Evolutionary conservation across 1,140 invertebrate genomes (phyloP).

Genomic region (Lepidurus couesii): DNA sequence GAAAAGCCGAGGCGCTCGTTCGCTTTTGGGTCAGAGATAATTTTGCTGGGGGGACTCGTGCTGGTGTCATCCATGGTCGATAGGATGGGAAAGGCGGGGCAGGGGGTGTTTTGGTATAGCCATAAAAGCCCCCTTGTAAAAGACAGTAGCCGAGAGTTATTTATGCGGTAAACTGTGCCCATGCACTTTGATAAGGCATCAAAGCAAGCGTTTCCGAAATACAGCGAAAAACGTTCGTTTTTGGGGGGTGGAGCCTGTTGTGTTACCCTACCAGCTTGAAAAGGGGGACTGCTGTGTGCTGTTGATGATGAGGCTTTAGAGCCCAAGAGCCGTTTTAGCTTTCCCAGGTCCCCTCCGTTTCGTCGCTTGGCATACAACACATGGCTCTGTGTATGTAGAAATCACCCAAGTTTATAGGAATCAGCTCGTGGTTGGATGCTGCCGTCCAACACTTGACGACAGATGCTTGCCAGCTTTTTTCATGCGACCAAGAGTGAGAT

Average conservation of each 20-base stretch:
- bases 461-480: conserved; percentile 7
- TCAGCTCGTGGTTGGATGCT: conserved; percentile 17
- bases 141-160: conserved; percentile 5
- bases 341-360: background rate
- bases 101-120: too few relatives aligned
- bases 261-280: too few relatives aligned
- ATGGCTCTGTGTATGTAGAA: conserved; percentile 15
- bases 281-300: background rate
- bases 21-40: too few relatives aligned
- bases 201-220: conserved; percentile 9
- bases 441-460: conserved; percentile 16
- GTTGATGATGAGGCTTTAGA: background rate
- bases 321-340: background rate
- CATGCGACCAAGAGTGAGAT: background rate
- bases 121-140: background rate
- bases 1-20: background rate
- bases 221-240: background rate
- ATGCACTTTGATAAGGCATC: conserved; percentile 22
- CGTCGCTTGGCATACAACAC: background rate
- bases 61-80: conserved; percentile 9
- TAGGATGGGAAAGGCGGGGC: background rate
- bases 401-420: conserved; percentile 10
- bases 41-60: background rate
- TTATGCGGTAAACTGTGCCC: conserved; percentile 13
- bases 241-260: too few relatives aligned